phyloP scores from a whole-genome alignment of 2,888 invertebrate species.

The Oxycera nigricornis region DNA sequence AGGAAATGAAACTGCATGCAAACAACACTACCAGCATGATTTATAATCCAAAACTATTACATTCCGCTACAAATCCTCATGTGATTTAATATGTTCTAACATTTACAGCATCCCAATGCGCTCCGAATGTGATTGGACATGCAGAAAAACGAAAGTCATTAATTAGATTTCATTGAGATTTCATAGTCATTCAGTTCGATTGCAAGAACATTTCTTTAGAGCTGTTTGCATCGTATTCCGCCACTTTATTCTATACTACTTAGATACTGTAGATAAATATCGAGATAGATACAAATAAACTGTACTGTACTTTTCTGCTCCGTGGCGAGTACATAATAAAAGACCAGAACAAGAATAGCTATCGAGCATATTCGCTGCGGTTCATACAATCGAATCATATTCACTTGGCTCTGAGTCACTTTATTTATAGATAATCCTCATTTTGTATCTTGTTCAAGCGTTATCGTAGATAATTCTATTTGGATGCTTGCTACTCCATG shows the following conservation, averaged over 20 bases:
- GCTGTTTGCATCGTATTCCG: background rate
- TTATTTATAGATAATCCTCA: constrained; percentile 35
- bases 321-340: background rate
- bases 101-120: background rate
- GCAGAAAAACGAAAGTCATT: constrained; percentile 26
- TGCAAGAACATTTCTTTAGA: background rate
- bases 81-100: background rate
- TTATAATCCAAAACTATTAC: background rate
- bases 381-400: constrained; percentile 22
- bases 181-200: constrained; percentile 33
- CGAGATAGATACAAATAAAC: background rate
- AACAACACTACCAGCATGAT: background rate
- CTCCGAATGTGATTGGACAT: constrained; percentile 29
- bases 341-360: constrained; percentile 1
- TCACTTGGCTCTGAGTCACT: background rate
- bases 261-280: background rate
- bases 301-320: background rate
- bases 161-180: constrained; percentile 38
- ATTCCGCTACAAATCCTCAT: background rate
- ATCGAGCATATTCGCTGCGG: background rate
- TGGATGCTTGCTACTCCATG: background rate
- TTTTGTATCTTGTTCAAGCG: constrained; percentile 18
- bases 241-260: background rate
- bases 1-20: background rate
- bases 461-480: constrained; percentile 22